Base-by-base conservation (phyloP, 2,113 vertebrate species). In the Ibidorhyncha struthersii region DNA sequence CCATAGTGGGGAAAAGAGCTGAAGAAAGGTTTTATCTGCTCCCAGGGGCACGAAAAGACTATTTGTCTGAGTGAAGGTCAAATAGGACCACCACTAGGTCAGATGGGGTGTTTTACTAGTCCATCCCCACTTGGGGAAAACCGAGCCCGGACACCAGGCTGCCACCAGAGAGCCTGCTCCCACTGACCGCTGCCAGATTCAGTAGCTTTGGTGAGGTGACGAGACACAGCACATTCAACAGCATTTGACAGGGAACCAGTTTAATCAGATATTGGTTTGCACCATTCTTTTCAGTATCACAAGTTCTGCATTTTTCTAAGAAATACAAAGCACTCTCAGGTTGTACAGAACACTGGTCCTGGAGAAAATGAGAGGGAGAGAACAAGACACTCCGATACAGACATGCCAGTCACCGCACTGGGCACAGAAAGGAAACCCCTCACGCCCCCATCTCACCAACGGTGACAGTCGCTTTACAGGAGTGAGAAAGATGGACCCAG, bases 191-290 rank as follows among this genome's bases (percentile, higher is more conserved):
- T 40, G 49, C 59, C 76, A 69, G 59, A 23, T 11, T 30, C 38
- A 2, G 5, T 8, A 20, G 38, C 15, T 62, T 81, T 14, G 72
- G 69, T 34, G 56, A 77, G 84, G 85, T 76, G 86, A 94, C 55
- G 72, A 95, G 73, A 94, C 90, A 97, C 45, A 66, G 90, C 82
- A 96, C 84, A 58, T 65, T 10, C 6, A 8, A 96, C 65, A 89
- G 90, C 65, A 26, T 95, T 97, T 95, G 74, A 94, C 89, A 97
- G 77, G 90, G 96, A 96, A 95, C 88, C 96, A 96, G 77, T 98
- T 98, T 98, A 98, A 97, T 98, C 92, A 90, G 93, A 8, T 38
- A 95, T 10, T 32, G 69, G 70, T 94, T 96, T 95, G 93, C 70
- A 90, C 86, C 1, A 4, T 50, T 96, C 95, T 95, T 92, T 95